A percentile compares a stretch with the other conserved stretches of the same genome.
These are phyloP conservation scores for Henicopernis longicauda DNA, from an alignment of 2,113 vertebrate species.

Conservation along the genomic window DNA sequence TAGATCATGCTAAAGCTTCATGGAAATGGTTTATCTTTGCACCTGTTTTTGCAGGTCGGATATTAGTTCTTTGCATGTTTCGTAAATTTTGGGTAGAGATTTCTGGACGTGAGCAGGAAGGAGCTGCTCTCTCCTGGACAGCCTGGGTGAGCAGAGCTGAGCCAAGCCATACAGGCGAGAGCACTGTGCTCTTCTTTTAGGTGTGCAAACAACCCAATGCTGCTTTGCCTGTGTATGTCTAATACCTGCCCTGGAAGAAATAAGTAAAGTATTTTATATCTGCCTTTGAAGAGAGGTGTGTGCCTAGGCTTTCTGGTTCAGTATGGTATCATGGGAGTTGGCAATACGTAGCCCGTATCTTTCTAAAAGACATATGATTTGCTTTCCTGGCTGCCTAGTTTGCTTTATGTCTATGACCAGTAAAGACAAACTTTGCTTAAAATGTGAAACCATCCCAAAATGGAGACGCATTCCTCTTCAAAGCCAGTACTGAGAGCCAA, in stretches of 20 bases:
- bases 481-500: neutral
- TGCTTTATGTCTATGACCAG: neutral
- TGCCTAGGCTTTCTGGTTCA: neutral
- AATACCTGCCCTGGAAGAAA: neutral
- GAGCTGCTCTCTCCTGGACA: neutral
- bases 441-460: neutral
- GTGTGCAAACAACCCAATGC: neutral
- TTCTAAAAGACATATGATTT: neutral
- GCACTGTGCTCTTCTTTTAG: neutral
- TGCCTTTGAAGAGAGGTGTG: neutral
- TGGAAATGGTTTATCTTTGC: neutral
- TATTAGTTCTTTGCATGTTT: neutral
- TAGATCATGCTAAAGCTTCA: neutral
- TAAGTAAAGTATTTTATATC: neutral
- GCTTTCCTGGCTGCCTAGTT: neutral
- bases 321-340: fast-evolving
- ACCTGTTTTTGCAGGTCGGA: neutral
- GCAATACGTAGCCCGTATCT: neutral
- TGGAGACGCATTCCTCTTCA: neutral
- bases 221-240: neutral
- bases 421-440: neutral
- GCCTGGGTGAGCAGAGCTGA: neutral
- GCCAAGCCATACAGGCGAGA: neutral
- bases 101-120: neutral
- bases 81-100: neutral